These are phyloP conservation scores for Blastobasis lacticolella DNA, from an alignment of 2,888 invertebrate species.

Conservation along the genomic window DNA sequence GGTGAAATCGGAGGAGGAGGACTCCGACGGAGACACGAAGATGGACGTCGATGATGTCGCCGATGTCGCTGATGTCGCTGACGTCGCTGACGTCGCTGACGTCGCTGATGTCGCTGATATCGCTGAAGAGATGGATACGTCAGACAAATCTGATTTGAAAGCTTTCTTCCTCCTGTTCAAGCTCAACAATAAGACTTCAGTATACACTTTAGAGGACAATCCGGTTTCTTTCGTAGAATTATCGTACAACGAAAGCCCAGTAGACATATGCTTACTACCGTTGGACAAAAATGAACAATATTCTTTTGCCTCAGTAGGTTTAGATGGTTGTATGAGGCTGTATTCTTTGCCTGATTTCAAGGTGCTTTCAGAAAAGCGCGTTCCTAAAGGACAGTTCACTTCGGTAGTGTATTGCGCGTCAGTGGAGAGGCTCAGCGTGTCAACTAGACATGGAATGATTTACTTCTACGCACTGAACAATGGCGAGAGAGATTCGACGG, in stretches of 20 bases:
- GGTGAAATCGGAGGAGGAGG: constrained; percentile 44
- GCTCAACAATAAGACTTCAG: constrained; percentile 50
- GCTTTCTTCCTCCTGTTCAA: constrained; percentile 56
- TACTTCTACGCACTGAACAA: constrained; percentile 88
- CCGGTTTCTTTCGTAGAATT: constrained; percentile 77
- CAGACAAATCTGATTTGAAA: constrained; percentile 39
- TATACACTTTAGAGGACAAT: constrained; percentile 67
- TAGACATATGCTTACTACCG: constrained; percentile 81
- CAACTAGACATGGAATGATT: constrained; percentile 85
- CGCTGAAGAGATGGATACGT: constrained; percentile 34
- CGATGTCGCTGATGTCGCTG: constrained; percentile 50
- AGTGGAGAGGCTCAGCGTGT: constrained; percentile 89
- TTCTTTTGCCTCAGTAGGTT: constrained; percentile 82
- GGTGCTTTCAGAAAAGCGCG: constrained; percentile 78
- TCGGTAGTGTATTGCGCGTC: constrained; percentile 91
- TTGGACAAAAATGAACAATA: constrained; percentile 64
- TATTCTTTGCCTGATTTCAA: constrained; percentile 82
- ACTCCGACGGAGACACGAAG: constrained; percentile 52
- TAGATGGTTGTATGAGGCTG: constrained; percentile 83
- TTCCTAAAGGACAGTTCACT: constrained; percentile 82
- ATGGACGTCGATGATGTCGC: constrained; percentile 66
- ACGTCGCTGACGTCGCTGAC: constrained; percentile 39
- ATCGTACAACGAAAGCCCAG: constrained; percentile 77
- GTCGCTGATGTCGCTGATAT: constrained; percentile 60
- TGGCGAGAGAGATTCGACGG: constrained; percentile 80